Conservation (phyloP, 2,797 vertebrate species). For the Hemibagrus guttatus region DNA sequence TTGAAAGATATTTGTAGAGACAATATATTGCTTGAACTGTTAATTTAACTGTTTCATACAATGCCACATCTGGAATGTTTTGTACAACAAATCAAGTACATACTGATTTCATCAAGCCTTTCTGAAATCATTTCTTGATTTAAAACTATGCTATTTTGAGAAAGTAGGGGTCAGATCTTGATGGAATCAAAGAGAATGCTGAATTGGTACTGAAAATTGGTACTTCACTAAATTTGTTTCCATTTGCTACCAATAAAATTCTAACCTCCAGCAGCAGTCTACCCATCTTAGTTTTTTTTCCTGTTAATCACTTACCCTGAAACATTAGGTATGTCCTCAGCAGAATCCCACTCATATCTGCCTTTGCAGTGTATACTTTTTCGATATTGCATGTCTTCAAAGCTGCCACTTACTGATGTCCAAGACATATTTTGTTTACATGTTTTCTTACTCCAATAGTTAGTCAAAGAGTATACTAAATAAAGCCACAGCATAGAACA, state of each 20-base stretch:
- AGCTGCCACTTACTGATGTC: neutral
- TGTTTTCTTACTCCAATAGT: neutral
- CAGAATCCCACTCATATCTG: neutral
- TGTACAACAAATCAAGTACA: neutral
- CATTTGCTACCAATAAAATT: neutral
- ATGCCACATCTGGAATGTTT: neutral
- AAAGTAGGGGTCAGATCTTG: neutral
- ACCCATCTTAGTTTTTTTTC: neutral
- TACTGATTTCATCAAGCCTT: neutral
- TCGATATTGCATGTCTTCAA: neutral
- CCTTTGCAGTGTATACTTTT: neutral
- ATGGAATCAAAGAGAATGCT: neutral
- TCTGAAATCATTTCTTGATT: neutral
- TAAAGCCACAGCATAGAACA: neutral
- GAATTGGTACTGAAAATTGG: neutral
- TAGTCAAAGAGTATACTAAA: neutral
- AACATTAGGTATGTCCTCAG: neutral
- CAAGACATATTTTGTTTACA: neutral
- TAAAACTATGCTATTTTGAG: neutral
- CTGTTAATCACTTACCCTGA: neutral
- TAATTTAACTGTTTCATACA: slow-evolving; percentile 4
- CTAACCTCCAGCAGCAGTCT: neutral
- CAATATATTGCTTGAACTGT: neutral
- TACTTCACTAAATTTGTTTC: neutral
- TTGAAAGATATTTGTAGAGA: slow-evolving; percentile 55